Evolutionary conservation across 2,888 invertebrate genomes (phyloP), one percentile per base, ranked within the genome.

Genomic region (Julus scanicus): DNA sequence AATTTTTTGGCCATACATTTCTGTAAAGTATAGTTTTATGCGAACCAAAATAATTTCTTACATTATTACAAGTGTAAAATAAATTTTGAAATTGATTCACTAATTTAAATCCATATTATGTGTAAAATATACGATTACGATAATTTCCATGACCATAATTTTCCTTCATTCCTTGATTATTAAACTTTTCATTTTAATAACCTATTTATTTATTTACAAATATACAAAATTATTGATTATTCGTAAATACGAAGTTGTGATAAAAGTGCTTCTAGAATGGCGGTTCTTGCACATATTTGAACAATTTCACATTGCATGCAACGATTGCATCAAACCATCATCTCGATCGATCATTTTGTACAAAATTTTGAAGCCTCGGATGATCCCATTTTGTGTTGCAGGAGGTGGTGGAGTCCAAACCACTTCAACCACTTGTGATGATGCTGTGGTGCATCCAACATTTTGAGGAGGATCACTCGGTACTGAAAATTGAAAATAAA

Each of bases 401-500:
- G 97, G 94, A 71, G 98, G 97, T 0, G 98, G 98, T 0, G 98
- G 97, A 0, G 96, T 96, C 98, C 98, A 99, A 39, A 97, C 96
- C 3, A 98, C 97, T 89, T 97, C 95, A 91, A 99, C 97, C 1
- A 97, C 97, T 93, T 98, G 97, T 4, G 98, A 98, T 13, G 98
- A 98, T 84, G 98, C 94, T 0, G 98, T 97, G 4, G 97, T 97
- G 93, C 98, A 98, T 88, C 96, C 95, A 0, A 98, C 97, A 91
- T 97, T 97, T 90, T 97, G 96, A 63, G 93, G 93, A 37, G 98
- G 98, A 89, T 92, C 91, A 89, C 92, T 92, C 37, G 93, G 93
- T 37, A 92, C 92, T 92, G 90, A 71, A 71, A 71, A 71, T 71
- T 71, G 71, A 71, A 71, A 71, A 71, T 2, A 71, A 71, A 71